Conservation (phyloP, 2,888 invertebrate species). For the Polyommatus icarus region DNA sequence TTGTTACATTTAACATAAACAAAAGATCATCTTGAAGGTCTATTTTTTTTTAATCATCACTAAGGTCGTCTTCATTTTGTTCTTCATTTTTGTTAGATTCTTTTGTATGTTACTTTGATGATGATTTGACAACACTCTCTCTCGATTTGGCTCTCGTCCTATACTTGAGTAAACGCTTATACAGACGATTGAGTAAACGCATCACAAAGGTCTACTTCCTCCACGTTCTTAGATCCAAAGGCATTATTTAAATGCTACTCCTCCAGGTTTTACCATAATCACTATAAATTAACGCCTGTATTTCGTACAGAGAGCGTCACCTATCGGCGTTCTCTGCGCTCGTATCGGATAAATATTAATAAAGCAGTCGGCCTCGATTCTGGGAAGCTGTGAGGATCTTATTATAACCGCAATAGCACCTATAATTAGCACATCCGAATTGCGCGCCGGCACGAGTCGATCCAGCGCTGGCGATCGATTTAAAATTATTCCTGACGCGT, state of each 20-base stretch:
- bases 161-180: not conserved
- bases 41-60: not conserved
- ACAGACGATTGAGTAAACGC: too few species aligned
- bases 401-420: slow-evolving; percentile 81
- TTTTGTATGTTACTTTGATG: not conserved
- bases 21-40: not conserved
- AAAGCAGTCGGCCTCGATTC: slow-evolving; percentile 79
- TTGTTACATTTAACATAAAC: not conserved
- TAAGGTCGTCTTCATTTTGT: not conserved
- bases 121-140: not conserved
- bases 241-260: not conserved
- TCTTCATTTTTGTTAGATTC: not conserved
- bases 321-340: slow-evolving; percentile 51
- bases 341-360: slow-evolving; percentile 81
- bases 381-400: slow-evolving; percentile 79
- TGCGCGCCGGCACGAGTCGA: slow-evolving; percentile 69
- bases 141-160: not conserved
- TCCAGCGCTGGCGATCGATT: slow-evolving; percentile 56
- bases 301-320: not conserved
- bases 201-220: not conserved
- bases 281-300: not conserved
- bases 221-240: not conserved
- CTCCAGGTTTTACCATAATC: not conserved
- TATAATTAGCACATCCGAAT: slow-evolving; percentile 79
- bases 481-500: slow-evolving; percentile 44